phyloP scores from a whole-genome alignment of 2,888 invertebrate genomes.

The Pedicia rivosa region DNA sequence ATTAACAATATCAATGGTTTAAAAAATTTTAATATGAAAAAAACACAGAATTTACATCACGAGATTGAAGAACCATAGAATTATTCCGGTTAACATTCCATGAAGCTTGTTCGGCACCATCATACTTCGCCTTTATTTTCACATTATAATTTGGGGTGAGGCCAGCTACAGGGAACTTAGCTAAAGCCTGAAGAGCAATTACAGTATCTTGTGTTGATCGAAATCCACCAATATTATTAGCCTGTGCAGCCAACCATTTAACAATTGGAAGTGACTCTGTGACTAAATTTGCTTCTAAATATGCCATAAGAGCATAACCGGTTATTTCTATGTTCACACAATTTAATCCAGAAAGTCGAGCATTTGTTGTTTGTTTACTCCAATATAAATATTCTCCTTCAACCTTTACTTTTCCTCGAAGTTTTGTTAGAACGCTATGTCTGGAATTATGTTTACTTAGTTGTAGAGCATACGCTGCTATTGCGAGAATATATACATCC shows the following conservation, averaged over 20 bases:
- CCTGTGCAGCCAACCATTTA: slow-evolving; percentile 55
- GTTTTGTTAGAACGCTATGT: slow-evolving; percentile 40
- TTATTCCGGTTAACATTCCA: slow-evolving; percentile 61
- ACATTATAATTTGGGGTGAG: slow-evolving; percentile 25
- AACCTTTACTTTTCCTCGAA: slow-evolving; percentile 35
- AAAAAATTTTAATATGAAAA: not conserved
- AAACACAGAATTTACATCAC: slow-evolving; percentile 33
- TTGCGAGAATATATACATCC: slow-evolving; percentile 59
- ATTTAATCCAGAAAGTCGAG: slow-evolving; percentile 44
- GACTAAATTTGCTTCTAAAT: slow-evolving; percentile 31
- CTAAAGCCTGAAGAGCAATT: slow-evolving; percentile 52
- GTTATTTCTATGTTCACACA: slow-evolving; percentile 68
- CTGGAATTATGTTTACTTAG: slow-evolving; percentile 55
- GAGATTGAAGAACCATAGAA: slow-evolving; percentile 65
- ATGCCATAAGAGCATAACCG: slow-evolving; percentile 68
- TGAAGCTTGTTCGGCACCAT: slow-evolving; percentile 24
- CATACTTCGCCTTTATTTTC: slow-evolving; percentile 32
- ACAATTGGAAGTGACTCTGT: slow-evolving; percentile 35
- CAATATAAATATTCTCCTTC: slow-evolving; percentile 61
- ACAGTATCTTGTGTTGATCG: slow-evolving; percentile 66
- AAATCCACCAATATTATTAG: slow-evolving; percentile 54
- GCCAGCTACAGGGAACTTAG: slow-evolving; percentile 44
- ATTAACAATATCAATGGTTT: not conserved
- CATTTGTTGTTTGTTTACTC: slow-evolving; percentile 42
- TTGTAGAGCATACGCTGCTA: slow-evolving; percentile 61